Percentiles rank a stretch among this genome's conserved stretches.
Evolutionary conservation across 2,797 vertebrate species (phyloP).

Genomic region (Leptodactylus fallax): DNA sequence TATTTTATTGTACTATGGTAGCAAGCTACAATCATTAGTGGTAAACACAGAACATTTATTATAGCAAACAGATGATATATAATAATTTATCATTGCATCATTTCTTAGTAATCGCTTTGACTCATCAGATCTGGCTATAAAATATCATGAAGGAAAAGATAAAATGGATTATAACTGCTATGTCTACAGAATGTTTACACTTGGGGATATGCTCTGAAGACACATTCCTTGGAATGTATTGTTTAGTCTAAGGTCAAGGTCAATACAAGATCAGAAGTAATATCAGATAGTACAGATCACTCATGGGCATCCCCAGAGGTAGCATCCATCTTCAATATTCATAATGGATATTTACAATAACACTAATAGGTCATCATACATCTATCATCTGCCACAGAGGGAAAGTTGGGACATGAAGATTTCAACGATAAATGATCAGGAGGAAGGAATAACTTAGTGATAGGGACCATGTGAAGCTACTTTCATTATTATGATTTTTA

Average conservation of each 20-base stretch:
- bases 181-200: background rate
- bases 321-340: slow-evolving; percentile 15
- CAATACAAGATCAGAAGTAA: background rate
- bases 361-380: background rate
- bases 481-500: background rate
- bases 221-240: background rate
- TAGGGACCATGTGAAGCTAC: background rate
- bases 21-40: background rate
- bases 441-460: background rate
- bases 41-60: too few relatives aligned
- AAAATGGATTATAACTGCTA: background rate
- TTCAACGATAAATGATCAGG: background rate
- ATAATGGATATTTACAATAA: slow-evolving; percentile 2
- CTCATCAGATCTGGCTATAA: background rate
- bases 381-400: background rate
- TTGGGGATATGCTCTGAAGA: background rate
- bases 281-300: slow-evolving; percentile 7
- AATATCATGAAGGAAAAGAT: background rate
- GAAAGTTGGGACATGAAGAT: background rate
- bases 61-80: too few relatives aligned
- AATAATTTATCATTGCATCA: too few relatives aligned
- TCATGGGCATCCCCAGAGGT: slow-evolving; percentile 2
- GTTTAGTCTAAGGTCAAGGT: background rate
- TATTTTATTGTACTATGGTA: background rate
- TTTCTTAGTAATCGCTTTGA: background rate